Conservation (phyloP, 2,888 invertebrate species). For the Hemaris fuciformis region DNA sequence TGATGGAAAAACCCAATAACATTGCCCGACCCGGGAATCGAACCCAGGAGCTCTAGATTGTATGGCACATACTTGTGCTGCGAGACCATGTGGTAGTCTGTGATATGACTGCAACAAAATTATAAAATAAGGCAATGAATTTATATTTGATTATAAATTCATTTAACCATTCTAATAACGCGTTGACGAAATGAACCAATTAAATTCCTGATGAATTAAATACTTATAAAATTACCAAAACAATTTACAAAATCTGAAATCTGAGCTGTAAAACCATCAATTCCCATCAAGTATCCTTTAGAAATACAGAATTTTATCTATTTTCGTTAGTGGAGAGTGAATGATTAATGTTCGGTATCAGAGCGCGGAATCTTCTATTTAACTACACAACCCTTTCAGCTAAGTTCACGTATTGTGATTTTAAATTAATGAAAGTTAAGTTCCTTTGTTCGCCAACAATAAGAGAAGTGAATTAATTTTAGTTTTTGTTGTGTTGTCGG, state of each 20-base stretch:
- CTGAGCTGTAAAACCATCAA: slow-evolving; percentile 17
- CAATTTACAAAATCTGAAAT: background rate
- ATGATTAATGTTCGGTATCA: slow-evolving; percentile 44
- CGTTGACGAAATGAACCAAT: background rate
- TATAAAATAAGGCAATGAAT: no score
- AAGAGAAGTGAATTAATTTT: slow-evolving; percentile 40
- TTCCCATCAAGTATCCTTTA: slow-evolving; percentile 27
- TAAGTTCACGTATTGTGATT: slow-evolving; percentile 48
- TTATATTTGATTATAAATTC: no score
- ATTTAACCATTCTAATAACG: background rate
- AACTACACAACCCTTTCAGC: slow-evolving; percentile 41
- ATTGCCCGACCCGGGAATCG: no score
- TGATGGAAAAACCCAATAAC: no score
- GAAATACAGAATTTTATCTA: slow-evolving; percentile 37
- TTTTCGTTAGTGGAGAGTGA: slow-evolving; percentile 31
- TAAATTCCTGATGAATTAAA: background rate
- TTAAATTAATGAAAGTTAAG: slow-evolving; percentile 55
- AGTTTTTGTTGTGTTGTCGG: slow-evolving; percentile 26
- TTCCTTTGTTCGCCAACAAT: slow-evolving; percentile 47
- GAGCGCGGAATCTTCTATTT: slow-evolving; percentile 30
- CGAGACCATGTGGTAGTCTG: no score
- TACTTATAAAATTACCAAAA: slow-evolving; percentile 4
- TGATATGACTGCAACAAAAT: background rate
- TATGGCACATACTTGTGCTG: no score
- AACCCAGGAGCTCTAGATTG: no score